These are phyloP conservation scores for Acrobasis repandana DNA, from an alignment of 2,888 invertebrate genomes.

Conservation along the genomic window DNA sequence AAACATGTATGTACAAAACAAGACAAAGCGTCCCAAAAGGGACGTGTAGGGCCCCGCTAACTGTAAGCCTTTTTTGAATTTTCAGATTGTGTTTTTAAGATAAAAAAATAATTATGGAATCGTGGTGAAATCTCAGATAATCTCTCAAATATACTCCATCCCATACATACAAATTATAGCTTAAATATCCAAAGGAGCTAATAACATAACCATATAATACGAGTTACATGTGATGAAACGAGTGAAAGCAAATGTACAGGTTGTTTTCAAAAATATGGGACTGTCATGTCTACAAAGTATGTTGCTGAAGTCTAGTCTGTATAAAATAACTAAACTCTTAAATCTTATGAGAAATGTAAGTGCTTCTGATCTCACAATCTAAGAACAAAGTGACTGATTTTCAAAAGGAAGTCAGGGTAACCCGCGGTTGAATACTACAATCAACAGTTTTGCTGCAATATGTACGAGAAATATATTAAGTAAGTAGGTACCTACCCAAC, in stretches of 20 bases:
- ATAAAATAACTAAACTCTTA: background rate
- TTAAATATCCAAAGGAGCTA: background rate
- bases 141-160: background rate
- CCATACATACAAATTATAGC: background rate
- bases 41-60: constrained; percentile 34
- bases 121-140: constrained; percentile 24
- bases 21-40: constrained; percentile 5
- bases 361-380: too few relatives aligned
- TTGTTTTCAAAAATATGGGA: background rate
- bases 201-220: background rate
- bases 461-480: background rate
- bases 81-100: constrained; percentile 27
- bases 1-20: too few relatives aligned
- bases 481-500: background rate
- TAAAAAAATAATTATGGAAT: constrained; percentile 1
- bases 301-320: background rate
- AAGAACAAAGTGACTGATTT: background rate
- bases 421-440: background rate
- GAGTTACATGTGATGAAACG: background rate
- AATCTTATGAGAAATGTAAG: background rate
- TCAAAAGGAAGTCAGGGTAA: background rate
- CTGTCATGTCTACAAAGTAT: background rate
- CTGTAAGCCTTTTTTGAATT: constrained; percentile 33
- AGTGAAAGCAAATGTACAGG: background rate
- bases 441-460: background rate